Evolutionary conservation across 2,888 invertebrate species (phyloP).

Genomic region (Itoplectis maculator): DNA sequence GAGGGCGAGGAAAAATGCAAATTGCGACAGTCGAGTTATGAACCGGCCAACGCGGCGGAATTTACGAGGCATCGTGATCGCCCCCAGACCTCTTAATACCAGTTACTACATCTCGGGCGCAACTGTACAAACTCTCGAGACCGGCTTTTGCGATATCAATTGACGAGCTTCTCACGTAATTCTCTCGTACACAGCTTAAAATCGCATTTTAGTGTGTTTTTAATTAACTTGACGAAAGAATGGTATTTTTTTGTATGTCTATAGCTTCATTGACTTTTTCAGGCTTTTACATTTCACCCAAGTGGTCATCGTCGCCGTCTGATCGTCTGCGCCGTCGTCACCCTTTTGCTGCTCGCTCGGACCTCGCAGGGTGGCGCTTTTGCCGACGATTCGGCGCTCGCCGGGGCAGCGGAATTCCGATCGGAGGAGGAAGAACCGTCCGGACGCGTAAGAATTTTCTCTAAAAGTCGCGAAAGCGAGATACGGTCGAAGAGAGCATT

Average conservation of each 20-base stretch:
- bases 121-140: constrained; percentile 36
- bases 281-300: too few species aligned
- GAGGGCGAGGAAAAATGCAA: constrained; percentile 77
- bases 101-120: too few species aligned
- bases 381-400: constrained; percentile 5
- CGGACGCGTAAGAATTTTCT: constrained; percentile 49
- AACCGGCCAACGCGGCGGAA: constrained; percentile 67
- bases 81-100: constrained; percentile 27
- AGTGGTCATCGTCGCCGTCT: background rate
- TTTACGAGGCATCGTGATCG: constrained; percentile 62
- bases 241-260: too few species aligned
- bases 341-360: constrained; percentile 34
- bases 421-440: constrained; percentile 37
- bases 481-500: constrained; percentile 41
- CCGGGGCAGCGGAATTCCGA: constrained; percentile 19
- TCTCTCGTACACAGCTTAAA: background rate
- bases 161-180: constrained; percentile 17
- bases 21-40: constrained; percentile 82
- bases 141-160: constrained; percentile 5
- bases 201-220: too few species aligned
- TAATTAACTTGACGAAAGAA: background rate
- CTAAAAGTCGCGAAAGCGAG: constrained; percentile 4
- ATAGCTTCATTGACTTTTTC: too few species aligned
- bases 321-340: constrained; percentile 5
- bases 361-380: background rate